phyloP scores from a whole-genome alignment of 2,113 vertebrate genomes.

The Apistogramma diplotaenia region DNA sequence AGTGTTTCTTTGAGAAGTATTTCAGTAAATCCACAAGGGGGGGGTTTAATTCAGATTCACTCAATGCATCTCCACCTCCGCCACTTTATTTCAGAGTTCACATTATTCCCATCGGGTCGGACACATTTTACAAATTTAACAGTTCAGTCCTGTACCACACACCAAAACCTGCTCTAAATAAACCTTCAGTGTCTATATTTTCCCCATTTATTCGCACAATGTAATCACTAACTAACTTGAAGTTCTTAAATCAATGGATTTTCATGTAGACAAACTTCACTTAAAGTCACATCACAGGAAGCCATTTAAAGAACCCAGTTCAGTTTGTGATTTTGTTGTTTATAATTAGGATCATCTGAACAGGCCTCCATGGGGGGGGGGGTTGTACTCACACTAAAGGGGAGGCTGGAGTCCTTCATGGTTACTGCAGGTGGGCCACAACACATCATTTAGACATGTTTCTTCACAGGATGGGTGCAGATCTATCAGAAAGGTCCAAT shows the following conservation, averaged over 20 bases:
- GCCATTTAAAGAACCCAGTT: neutral
- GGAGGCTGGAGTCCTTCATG: no score
- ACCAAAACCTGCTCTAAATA: constrained; percentile 28
- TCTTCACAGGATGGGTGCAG: neutral
- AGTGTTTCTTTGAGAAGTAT: constrained; percentile 67
- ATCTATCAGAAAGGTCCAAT: neutral
- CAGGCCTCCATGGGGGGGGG: no score
- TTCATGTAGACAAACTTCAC: neutral
- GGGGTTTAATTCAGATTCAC: constrained; percentile 51
- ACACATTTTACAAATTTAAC: constrained; percentile 48
- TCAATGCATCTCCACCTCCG: constrained; percentile 52
- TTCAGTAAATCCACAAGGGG: constrained; percentile 68
- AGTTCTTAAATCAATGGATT: neutral
- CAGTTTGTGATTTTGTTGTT: neutral
- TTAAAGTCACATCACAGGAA: neutral
- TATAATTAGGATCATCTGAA: neutral
- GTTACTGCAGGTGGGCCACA: no score
- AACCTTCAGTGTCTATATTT: neutral
- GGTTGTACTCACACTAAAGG: no score
- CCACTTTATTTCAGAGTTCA: constrained; percentile 59
- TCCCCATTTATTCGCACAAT: constrained; percentile 5
- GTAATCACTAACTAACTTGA: constrained; percentile 14
- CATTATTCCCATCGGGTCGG: constrained; percentile 35
- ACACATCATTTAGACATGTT: no score
- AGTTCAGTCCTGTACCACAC: neutral